Evolutionary conservation across 2,113 vertebrate species (phyloP).

Genomic region (Morone saxatilis): DNA sequence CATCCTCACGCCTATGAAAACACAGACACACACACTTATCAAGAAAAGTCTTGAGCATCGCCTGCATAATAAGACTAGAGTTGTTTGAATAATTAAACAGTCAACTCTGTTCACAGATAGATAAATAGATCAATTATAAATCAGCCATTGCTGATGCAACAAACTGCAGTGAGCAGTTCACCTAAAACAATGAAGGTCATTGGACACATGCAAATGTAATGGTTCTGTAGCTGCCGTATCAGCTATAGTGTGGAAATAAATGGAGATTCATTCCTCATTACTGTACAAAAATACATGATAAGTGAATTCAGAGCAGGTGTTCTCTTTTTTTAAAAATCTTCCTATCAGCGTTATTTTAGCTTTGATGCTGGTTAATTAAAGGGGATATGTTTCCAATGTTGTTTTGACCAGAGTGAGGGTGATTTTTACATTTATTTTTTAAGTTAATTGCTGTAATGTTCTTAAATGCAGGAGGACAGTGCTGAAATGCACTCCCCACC

Average conservation of each 20-base stretch:
- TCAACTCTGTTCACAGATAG: constrained; percentile 14
- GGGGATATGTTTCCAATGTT: not conserved
- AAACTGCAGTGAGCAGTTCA: not conserved
- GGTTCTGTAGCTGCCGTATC: not conserved
- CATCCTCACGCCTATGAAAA: not conserved
- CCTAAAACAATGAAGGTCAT: not conserved
- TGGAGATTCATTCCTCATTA: not conserved
- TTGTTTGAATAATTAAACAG: constrained; percentile 40
- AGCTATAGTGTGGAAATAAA: not conserved
- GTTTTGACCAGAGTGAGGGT: not conserved
- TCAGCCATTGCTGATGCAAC: constrained; percentile 1
- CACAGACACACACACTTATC: not conserved
- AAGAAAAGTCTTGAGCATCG: constrained; percentile 1
- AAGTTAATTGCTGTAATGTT: not conserved
- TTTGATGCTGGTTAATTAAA: constrained; percentile 12
- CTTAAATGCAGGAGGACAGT: not conserved
- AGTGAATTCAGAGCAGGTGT: constrained; percentile 2
- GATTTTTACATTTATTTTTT: not conserved
- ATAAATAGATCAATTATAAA: constrained; percentile 31
- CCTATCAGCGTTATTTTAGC: not conserved
- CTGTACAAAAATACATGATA: not conserved
- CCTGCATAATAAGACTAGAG: constrained; percentile 15
- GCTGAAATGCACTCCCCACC: not conserved
- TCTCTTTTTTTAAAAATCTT: not conserved
- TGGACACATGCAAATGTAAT: not conserved